These are phyloP conservation scores for Typhlomys cinereus DNA, from an alignment of 2,113 vertebrate genomes.

Conservation along the genomic window DNA sequence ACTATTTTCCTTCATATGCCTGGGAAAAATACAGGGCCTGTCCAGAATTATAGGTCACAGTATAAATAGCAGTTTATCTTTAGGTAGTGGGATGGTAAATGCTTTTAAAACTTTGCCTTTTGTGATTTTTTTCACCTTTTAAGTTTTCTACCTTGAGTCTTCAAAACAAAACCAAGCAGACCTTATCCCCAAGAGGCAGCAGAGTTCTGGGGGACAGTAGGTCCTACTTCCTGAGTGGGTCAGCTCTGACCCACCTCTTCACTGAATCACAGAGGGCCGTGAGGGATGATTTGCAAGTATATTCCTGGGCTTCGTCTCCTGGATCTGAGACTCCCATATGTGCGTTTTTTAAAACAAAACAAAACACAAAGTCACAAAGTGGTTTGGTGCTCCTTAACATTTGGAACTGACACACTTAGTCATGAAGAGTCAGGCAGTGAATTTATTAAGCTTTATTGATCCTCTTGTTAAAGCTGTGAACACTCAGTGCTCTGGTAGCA, in stretches of 20 bases:
- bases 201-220: not conserved
- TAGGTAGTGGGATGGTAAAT: not conserved
- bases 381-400: not conserved
- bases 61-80: not conserved
- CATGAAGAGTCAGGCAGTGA: not conserved
- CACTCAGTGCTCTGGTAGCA: not conserved
- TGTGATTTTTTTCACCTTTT: not conserved
- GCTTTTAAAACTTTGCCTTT: not conserved
- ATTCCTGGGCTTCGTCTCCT: not conserved
- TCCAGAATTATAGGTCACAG: not conserved
- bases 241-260: not conserved
- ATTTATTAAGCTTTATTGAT: not conserved
- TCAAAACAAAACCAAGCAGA: not conserved
- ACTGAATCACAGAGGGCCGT: not conserved
- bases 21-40: not conserved
- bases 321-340: not conserved
- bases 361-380: too few species aligned
- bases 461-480: not conserved
- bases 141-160: not conserved
- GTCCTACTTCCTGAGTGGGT: too few species aligned
- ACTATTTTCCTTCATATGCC: not conserved
- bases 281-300: not conserved
- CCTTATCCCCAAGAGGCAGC: not conserved
- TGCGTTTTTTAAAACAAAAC: not conserved
- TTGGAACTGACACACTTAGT: not conserved